Conservation (phyloP, 1,140 invertebrate genomes). For the Pomacea maculata region DNA sequence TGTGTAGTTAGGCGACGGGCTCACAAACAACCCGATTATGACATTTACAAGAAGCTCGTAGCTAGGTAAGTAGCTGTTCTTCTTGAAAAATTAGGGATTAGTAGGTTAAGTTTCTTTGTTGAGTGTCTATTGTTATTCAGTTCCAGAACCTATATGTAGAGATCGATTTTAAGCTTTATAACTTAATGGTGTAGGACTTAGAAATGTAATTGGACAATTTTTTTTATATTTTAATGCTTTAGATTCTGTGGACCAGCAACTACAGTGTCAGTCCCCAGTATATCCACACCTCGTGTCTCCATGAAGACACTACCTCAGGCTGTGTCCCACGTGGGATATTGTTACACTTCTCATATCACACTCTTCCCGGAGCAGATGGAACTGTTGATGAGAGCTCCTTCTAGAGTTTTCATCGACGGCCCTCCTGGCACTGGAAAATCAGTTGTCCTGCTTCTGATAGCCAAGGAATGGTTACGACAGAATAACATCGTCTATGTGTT, state of each 20-base stretch:
- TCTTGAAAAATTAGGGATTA: background rate
- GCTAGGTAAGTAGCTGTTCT: background rate
- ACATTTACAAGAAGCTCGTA: background rate
- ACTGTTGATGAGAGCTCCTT: background rate
- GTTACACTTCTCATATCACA: background rate
- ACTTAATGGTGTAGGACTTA: too few species aligned
- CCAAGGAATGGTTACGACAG: background rate
- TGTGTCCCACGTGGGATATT: background rate
- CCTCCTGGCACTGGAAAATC: background rate
- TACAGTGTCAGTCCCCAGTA: background rate
- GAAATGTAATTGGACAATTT: background rate
- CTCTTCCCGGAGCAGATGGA: background rate
- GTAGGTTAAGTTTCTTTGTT: background rate
- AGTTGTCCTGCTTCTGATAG: background rate
- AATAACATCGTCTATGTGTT: background rate
- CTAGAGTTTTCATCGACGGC: background rate
- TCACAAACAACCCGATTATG: background rate
- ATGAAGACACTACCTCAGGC: background rate
- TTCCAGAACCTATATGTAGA: background rate
- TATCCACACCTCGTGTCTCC: background rate
- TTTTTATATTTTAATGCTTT: background rate
- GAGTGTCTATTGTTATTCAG: background rate
- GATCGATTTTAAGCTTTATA: background rate
- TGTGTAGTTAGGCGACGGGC: background rate
- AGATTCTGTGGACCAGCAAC: background rate